Evolutionary conservation across 2,797 vertebrate genomes (phyloP).

Genomic region (Danio albolineatus): DNA sequence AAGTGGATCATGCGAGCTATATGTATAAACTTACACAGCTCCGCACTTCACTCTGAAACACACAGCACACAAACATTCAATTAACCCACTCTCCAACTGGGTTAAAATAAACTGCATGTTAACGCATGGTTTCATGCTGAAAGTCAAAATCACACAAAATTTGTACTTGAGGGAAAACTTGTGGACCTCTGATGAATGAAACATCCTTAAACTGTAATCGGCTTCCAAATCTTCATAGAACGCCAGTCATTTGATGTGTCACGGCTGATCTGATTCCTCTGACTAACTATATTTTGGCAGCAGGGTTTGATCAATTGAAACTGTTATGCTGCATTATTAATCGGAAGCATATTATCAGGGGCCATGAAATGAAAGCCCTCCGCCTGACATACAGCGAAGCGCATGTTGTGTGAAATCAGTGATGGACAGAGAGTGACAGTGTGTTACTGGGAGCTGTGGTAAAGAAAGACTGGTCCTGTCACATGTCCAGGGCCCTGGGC

Average conservation of each 20-base stretch:
- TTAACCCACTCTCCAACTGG: background rate
- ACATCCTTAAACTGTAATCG: constrained; percentile 17
- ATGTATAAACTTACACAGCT: background rate
- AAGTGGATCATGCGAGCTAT: background rate
- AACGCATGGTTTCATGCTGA: background rate
- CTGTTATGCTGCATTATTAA: constrained; percentile 22
- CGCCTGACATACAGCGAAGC: background rate
- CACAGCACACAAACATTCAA: background rate
- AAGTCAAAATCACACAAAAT: constrained; percentile 10
- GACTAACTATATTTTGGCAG: constrained; percentile 37
- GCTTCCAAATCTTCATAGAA: constrained; percentile 14
- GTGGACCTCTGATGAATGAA: background rate
- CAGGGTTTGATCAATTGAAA: constrained; percentile 20
- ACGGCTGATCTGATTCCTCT: constrained; percentile 19
- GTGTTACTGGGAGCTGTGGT: constrained; percentile 52
- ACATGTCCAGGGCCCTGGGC: constrained; percentile 42
- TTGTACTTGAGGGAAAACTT: background rate
- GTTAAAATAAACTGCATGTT: background rate
- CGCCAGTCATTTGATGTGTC: constrained; percentile 35
- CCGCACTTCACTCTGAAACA: background rate
- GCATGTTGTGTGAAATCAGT: constrained; percentile 23
- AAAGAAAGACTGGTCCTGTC: constrained; percentile 51
- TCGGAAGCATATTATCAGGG: constrained; percentile 20
- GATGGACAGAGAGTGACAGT: constrained; percentile 36
- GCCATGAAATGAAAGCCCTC: constrained; percentile 20